Percentiles rank a stretch among this genome's conserved stretches.
phyloP scores from a whole-genome alignment of 2,113 vertebrate species.

The Ploceus nigricollis region DNA sequence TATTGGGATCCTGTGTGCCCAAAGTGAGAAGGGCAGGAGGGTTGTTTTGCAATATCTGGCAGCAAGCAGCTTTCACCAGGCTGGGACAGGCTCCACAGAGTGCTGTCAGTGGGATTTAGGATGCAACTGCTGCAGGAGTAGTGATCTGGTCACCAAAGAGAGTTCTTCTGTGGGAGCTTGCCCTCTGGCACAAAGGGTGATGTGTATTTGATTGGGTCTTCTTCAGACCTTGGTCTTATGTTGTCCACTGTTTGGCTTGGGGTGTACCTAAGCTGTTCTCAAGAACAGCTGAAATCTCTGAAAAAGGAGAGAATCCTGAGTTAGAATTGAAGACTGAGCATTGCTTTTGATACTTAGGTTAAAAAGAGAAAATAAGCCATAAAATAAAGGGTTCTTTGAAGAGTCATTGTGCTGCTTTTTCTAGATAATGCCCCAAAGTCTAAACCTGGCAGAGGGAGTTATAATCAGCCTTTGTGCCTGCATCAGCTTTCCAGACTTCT shows the following conservation, averaged over 20 bases:
- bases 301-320: background rate
- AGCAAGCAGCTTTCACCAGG: background rate
- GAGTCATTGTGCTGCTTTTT: background rate
- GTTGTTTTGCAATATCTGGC: too few relatives aligned
- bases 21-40: background rate
- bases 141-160: background rate
- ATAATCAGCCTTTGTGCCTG: background rate
- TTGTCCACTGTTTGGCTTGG: background rate
- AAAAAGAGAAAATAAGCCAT: background rate
- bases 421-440: background rate
- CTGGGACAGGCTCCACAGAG: fast-evolving
- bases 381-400: background rate
- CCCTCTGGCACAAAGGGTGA: background rate
- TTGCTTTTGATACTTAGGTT: background rate
- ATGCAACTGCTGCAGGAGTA: background rate
- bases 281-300: background rate
- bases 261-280: background rate
- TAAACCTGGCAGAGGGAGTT: background rate
- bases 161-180: background rate
- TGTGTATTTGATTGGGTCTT: background rate
- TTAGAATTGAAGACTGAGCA: background rate
- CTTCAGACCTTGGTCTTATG: fast-evolving
- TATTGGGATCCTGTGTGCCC: too few relatives aligned
- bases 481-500: background rate
- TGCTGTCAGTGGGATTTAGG: background rate